Evolutionary conservation across 2,888 invertebrate genomes (phyloP).

Genomic region (Carterocephalus palaemon): DNA sequence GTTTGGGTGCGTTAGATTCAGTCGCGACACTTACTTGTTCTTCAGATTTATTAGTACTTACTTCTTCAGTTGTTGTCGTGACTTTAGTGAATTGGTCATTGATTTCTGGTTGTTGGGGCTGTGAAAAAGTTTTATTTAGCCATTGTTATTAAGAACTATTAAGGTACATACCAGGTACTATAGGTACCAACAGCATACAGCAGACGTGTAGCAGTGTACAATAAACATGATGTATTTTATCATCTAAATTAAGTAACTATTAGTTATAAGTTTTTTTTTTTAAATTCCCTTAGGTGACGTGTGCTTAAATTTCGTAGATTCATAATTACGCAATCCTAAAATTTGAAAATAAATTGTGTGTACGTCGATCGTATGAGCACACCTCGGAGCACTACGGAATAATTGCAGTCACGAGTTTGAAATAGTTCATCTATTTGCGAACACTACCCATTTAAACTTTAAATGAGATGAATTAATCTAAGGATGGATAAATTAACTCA

Average conservation of each 20-base stretch:
- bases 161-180: too few species aligned
- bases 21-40: not conserved
- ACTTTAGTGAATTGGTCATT: slow-evolving; percentile 45
- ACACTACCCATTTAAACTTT: not conserved
- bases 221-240: too few species aligned
- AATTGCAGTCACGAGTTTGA: not conserved
- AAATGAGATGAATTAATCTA: slow-evolving; percentile 7
- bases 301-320: too few species aligned
- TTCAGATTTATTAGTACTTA: not conserved
- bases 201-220: too few species aligned
- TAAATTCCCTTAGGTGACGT: too few species aligned
- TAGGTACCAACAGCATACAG: too few species aligned
- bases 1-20: slow-evolving; percentile 5
- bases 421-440: slow-evolving; percentile 6
- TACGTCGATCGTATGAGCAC: not conserved
- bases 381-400: not conserved
- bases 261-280: too few species aligned
- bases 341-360: not conserved
- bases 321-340: too few species aligned
- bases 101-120: slow-evolving; percentile 55
- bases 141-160: too few species aligned
- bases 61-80: slow-evolving; percentile 27
- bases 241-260: too few species aligned
- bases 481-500: slow-evolving; percentile 11
- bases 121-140: slow-evolving; percentile 22